Percentiles rank a stretch among this genome's conserved stretches.
Conservation (phyloP, 2,888 invertebrate species). For the Macaria liturata region DNA sequence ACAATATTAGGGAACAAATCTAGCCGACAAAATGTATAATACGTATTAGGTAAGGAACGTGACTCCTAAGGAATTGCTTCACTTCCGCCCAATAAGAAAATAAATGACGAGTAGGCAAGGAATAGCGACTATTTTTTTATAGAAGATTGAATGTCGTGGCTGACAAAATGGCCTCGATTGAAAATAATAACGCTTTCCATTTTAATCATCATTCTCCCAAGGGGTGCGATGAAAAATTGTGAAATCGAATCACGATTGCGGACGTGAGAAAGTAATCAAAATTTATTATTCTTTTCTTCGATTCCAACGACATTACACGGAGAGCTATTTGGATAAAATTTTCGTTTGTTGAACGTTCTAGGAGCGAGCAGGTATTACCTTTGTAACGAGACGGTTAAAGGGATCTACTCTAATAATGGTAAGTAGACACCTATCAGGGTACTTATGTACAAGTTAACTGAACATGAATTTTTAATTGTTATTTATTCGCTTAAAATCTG, state of each 20-base stretch:
- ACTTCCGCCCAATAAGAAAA: slow-evolving; percentile 20
- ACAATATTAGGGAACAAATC: slow-evolving; percentile 16
- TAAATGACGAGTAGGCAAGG: slow-evolving; percentile 22
- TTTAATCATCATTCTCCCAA: slow-evolving; percentile 69
- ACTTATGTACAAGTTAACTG: too few species aligned
- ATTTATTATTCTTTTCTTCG: slow-evolving; percentile 76
- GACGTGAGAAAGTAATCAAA: slow-evolving; percentile 80
- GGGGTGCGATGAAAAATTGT: slow-evolving; percentile 66
- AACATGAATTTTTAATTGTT: too few species aligned
- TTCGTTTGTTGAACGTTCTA: slow-evolving; percentile 15
- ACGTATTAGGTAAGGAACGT: slow-evolving; percentile 5
- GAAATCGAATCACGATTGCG: slow-evolving; percentile 75
- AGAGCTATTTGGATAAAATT: slow-evolving; percentile 43
- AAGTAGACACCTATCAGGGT: too few species aligned
- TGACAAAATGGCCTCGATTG: slow-evolving; percentile 44
- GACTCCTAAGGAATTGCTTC: slow-evolving; percentile 14
- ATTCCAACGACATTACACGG: slow-evolving; percentile 62
- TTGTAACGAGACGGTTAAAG: too few species aligned
- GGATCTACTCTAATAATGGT: too few species aligned
- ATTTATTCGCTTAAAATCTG: too few species aligned
- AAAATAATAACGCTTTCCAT: slow-evolving; percentile 62
- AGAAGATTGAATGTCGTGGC: slow-evolving; percentile 40
- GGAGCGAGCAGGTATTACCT: background rate
- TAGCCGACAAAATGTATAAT: slow-evolving; percentile 9
- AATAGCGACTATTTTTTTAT: slow-evolving; percentile 25